Conservation (phyloP, 2,888 invertebrate genomes). For the Heterodera filipjevi region DNA sequence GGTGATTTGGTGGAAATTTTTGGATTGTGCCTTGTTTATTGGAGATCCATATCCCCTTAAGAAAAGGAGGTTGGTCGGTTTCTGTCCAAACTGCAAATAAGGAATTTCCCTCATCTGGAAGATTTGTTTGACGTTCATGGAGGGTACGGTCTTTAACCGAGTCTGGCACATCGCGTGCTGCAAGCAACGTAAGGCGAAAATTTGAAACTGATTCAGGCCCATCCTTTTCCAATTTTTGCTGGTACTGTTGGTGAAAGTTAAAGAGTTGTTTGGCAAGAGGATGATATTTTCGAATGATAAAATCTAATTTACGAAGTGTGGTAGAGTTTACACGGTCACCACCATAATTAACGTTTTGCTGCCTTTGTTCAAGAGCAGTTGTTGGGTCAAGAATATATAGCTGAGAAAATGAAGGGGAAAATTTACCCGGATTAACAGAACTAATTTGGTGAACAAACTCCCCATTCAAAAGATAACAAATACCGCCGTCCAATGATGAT, state of each 20-base stretch:
- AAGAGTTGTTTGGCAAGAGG: neutral
- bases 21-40: neutral
- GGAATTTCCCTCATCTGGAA: neutral
- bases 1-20: neutral
- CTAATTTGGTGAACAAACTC: neutral
- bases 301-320: neutral
- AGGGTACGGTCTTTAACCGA: neutral
- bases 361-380: neutral
- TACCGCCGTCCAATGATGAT: neutral
- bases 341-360: neutral
- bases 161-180: neutral
- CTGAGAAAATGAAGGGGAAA: neutral
- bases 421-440: neutral
- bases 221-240: neutral
- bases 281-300: neutral
- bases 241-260: neutral
- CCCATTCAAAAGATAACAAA: constrained; percentile 14
- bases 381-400: constrained; percentile 17
- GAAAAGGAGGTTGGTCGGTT: neutral
- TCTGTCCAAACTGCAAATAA: constrained; percentile 18
- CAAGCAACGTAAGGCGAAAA: constrained; percentile 9
- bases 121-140: constrained; percentile 8
- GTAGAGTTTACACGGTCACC: neutral
- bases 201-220: constrained; percentile 7
- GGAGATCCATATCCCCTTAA: constrained; percentile 14